Evolutionary conservation across 2,797 vertebrate genomes (phyloP), one percentile per base, ranked within the genome.

Genomic region (Craterocephalus amniculus): DNA sequence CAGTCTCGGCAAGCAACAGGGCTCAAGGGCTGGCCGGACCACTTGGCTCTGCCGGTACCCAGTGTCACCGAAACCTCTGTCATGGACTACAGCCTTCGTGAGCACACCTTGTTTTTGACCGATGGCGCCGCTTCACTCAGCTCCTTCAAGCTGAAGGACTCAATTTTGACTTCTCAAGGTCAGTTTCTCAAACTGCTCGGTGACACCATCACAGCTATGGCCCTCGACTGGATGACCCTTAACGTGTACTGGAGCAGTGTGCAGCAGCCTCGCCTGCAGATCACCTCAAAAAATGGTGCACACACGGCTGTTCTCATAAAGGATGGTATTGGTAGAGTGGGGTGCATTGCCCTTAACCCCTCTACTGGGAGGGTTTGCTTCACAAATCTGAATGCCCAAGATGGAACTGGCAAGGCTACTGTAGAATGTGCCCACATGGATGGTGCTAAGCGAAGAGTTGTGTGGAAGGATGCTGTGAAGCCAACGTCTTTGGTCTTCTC

Each of bases 201-300:
- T 16, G 90, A 82, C 0, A 78, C 93, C 0, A 70, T 94, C 0
- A 94, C 92, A 0, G 88, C 92, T 22, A 86, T 98, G 83, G 95
- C 96, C 1, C 78, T 98, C 16, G 97, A 98, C 92, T 98, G 96
- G 96, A 74, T 96, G 66, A 96, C 95, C 0, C 84, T 91, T 0
- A 96, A 96, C n/a, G 14, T 98, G 27, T 98, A 95, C 81, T 99
- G 97, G 97, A 96, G 96, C 1, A 92, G 92, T 69, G 92, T 58
- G 34, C 92, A 90, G 45, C 93, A 89, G 0, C 79, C 90, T 0
- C 87, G 83, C 9, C 90, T 98, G 67, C 89, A 81, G 0, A 95
- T 97, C 58, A 95, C 94, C 8, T 92, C 94, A 1, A 70, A 80
- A 0, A 69, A 86, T 0, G 92, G 92, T 0, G 79, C n/a, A 0